Evolutionary conservation across 2,888 invertebrate species (phyloP), one percentile per base, ranked within the genome.

Genomic region (Elmis aenea): DNA sequence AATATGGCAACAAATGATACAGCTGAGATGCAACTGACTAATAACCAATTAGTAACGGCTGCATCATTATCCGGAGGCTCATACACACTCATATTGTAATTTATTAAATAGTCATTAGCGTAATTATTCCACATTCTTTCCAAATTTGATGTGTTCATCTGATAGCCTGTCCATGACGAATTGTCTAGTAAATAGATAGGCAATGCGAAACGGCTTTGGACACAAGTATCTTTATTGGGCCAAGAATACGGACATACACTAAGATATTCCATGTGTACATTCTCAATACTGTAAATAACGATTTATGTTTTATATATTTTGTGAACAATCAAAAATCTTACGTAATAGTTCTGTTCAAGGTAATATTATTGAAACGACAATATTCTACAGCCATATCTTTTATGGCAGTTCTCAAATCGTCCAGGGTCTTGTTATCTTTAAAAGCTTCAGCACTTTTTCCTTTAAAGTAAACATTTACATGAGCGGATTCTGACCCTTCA

Each of bases 81-180:
- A 21, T 50, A 47, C 10, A 45, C 13, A 2, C 11, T 3, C 26
- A 47, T 26, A 4, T 24, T 18, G 21, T 41, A 33, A 5, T 32
- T 30, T 2, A 27, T 9, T 15, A 43, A 37, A 31, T 33, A 37
- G 5, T 26, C n/a, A 5, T 28, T 13, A 8, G 36, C 37, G n/a
- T 27, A 33, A 23, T 26, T n/a, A 2, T 12, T 27, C 54, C 54
- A 54, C 50, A 53, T 53, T 12, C 20, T 5, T 10, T 42, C 14
- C 16, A 54, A 30, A 35, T 48, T 26, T 5, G 22, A 16, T 2
- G 38, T 12, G 4, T 15, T 40, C 2, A 53, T 9, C 23, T 52
- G 48, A 38, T 52, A 51, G 6, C 35, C 43, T 1, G 27, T 27
- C 24, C 27, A 34, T 8, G 5, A 2, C 8, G 30, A 25, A 22